phyloP scores from a whole-genome alignment of 2,888 invertebrate species.

The Macropis europaea region DNA sequence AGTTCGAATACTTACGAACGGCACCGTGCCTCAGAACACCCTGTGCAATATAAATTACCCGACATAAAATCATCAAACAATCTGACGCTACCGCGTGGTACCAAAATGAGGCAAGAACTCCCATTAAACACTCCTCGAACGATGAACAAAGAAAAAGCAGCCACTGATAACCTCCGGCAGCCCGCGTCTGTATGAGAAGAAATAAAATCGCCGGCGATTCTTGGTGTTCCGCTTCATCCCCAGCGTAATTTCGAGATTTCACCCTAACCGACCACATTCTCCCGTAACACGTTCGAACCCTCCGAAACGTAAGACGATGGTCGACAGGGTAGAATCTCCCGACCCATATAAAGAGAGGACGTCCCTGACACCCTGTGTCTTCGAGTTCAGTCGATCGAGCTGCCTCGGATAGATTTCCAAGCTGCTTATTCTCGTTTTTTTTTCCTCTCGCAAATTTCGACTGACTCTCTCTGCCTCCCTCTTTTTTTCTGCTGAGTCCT shows the following conservation, averaged over 20 bases:
- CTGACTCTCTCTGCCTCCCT: neutral
- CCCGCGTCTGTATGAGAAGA: slow-evolving; percentile 26
- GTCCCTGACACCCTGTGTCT: slow-evolving; percentile 37
- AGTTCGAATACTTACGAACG: too few relatives aligned
- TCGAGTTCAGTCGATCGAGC: slow-evolving; percentile 6
- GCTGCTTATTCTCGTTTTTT: neutral
- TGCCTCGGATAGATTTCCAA: slow-evolving; percentile 14
- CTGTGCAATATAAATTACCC: too few relatives aligned
- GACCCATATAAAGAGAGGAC: slow-evolving; percentile 54
- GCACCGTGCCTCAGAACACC: too few relatives aligned
- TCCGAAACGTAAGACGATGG: slow-evolving; percentile 13
- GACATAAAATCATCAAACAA: too few relatives aligned
- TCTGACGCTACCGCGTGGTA: too few relatives aligned
- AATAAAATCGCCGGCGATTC: slow-evolving; percentile 40
- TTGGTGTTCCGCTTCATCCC: slow-evolving; percentile 9
- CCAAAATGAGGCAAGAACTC: too few relatives aligned
- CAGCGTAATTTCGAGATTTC: slow-evolving; percentile 20
- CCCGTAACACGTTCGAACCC: slow-evolving; percentile 10
- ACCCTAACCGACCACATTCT: neutral
- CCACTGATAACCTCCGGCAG: neutral
- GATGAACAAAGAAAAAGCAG: neutral
- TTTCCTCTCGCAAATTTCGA: neutral
- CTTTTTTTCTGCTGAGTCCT: neutral
- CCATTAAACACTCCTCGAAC: neutral
- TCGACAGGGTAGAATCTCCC: slow-evolving; percentile 21